These are phyloP conservation scores for Bambusicola thoracicus DNA, from an alignment of 2,113 vertebrate genomes.

Conservation along the genomic window DNA sequence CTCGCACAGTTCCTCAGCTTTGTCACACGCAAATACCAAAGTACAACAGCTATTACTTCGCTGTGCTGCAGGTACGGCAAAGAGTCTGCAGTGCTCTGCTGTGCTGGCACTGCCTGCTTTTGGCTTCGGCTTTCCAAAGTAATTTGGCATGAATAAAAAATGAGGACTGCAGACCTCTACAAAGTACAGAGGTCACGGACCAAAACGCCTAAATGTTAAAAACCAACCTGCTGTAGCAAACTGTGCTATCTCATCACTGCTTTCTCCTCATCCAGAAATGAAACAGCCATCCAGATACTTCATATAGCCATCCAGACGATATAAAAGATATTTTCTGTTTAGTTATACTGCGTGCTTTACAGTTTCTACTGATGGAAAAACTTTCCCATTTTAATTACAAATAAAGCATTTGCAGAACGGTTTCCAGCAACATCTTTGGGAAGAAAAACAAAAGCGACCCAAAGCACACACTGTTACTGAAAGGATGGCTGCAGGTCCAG, in stretches of 20 bases:
- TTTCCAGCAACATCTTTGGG: neutral
- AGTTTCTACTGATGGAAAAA: neutral
- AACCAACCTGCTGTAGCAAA: neutral
- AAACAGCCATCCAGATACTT: neutral
- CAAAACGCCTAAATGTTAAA: neutral
- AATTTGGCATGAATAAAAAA: neutral
- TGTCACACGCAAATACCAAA: neutral
- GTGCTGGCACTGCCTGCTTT: fast-evolving
- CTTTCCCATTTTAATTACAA: neutral
- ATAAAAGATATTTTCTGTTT: neutral
- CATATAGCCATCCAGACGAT: too few species aligned
- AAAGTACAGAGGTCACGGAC: neutral
- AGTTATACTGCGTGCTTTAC: neutral
- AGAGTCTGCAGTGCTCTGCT: neutral
- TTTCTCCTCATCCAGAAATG: neutral
- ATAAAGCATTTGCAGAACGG: neutral
- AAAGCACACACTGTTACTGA: neutral
- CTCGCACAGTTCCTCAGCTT: neutral
- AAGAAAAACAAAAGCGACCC: neutral
- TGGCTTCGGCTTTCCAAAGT: neutral
- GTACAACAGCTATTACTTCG: neutral
- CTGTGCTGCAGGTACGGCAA: neutral
- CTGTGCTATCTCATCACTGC: neutral
- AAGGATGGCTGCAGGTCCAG: neutral
- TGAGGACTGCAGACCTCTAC: neutral